phyloP scores from a whole-genome alignment of 2,797 vertebrate genomes.

The Microctenopoma lineatum region DNA sequence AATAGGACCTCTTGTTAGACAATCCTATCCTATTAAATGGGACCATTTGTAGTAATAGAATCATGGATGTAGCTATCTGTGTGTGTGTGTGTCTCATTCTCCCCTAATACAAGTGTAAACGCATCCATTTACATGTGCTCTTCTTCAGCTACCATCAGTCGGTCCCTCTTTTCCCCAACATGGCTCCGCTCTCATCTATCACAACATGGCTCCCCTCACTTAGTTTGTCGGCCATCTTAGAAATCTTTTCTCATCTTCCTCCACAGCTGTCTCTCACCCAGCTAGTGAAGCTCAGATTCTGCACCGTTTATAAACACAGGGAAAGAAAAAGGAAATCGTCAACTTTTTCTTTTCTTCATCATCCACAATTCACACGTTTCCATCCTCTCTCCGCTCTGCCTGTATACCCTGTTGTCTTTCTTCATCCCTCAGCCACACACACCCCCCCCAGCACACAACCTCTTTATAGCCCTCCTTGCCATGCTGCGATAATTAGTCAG shows the following conservation, averaged over 20 bases:
- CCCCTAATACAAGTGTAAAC: background rate
- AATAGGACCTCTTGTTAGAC: no score
- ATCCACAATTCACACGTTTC: constrained; percentile 16
- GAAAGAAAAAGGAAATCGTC: background rate
- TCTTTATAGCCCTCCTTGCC: constrained; percentile 67
- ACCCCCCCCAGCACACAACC: constrained; percentile 43
- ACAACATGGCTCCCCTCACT: constrained; percentile 61
- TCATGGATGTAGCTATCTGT: background rate
- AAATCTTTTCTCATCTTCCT: constrained; percentile 49
- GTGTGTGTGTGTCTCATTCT: background rate
- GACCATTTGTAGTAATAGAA: no score
- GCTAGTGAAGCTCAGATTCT: constrained; percentile 11
- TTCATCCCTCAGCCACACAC: constrained; percentile 4
- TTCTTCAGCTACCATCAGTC: constrained; percentile 8
- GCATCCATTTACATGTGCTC: background rate
- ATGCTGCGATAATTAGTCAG: constrained; percentile 79
- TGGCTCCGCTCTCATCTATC: constrained; percentile 25
- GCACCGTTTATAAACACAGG: constrained; percentile 36
- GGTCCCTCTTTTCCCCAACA: background rate
- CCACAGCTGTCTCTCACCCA: constrained; percentile 22
- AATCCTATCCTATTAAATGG: no score
- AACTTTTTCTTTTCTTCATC: constrained; percentile 35
- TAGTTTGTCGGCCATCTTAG: constrained; percentile 72
- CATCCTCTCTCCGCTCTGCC: constrained; percentile 25
- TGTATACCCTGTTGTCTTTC: constrained; percentile 45